Base-by-base conservation (phyloP, 2,888 invertebrate species). In the Andrena fulva region DNA sequence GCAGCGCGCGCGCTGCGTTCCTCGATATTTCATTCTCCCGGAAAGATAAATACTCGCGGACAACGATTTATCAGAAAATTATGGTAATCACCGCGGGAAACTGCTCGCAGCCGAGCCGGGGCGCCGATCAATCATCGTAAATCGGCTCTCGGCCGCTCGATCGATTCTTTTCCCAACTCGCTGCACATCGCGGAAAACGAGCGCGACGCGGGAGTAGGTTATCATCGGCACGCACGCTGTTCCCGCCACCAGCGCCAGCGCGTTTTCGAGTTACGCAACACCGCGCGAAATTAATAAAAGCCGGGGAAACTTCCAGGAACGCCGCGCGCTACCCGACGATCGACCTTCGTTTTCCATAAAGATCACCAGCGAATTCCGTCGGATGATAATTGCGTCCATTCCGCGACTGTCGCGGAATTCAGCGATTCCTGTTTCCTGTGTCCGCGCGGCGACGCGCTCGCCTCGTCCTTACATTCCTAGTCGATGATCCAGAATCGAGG, bases 381-480 rank as follows among this genome's bases (percentile, higher is more conserved):
- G 75, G 73, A 80, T 69, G 77, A 73, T 74, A 73, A 85, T 77
- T 63, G 77, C 29, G 24, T 60, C 12, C 33, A 77, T 90, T 89
- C 90, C 86, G 82, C 87, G 90, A 89, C 82, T n/a, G 54, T 66
- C 50, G 54, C 76, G 89, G 90, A 89, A 91, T 91, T 87, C 90
- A 84, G 77, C 85, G 87, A 88, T 85, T 82, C 84, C 82, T 77
- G 80, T 75, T 88, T 85, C 87, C 83, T 81, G 76, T 62, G 72
- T 50, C 73, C 52, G 2, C 29, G 31, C 35, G 27, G 52, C 54
- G 1, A 31, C 31, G 31, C 31, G 42, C 20, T 20, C 10, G 42
- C 4, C 27, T 76, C 75, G 92, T 91, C 92, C 91, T 92, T 86
- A 89, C 91, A 92, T 92, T 92, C 92, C 88, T 86, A 64, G 78